phyloP scores from a whole-genome alignment of 1,140 invertebrate species.

The Drosophila melanica region DNA sequence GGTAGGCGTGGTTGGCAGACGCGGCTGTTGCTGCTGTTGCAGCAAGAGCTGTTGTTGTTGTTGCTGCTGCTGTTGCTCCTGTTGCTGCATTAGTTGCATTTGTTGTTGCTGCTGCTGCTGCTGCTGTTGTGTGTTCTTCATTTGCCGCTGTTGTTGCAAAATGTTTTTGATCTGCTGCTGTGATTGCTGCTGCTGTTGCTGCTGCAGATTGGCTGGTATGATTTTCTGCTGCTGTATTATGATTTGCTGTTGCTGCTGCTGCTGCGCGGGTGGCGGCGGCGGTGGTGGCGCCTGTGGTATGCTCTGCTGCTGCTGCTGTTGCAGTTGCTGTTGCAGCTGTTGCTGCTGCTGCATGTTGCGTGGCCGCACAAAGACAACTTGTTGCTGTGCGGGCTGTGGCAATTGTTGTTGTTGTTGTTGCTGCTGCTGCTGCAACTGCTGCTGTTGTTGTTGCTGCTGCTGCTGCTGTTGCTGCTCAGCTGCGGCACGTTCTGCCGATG shows the following conservation, averaged over 20 bases:
- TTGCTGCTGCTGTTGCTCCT: constrained; percentile 47
- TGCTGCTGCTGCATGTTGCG: constrained; percentile 51
- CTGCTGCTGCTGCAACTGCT: constrained; percentile 44
- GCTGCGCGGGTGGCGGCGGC: constrained; percentile 37
- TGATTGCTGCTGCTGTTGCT: constrained; percentile 59
- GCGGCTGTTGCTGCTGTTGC: constrained; percentile 45
- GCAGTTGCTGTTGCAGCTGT: constrained; percentile 55
- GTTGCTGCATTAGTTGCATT: constrained; percentile 45
- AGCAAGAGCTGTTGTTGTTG: constrained; percentile 43
- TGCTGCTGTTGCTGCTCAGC: constrained; percentile 38
- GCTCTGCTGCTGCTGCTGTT: constrained; percentile 43
- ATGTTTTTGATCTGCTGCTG: constrained; percentile 71
- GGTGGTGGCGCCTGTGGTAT: constrained; percentile 43
- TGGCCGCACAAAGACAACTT: constrained; percentile 72
- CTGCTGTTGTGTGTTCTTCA: constrained; percentile 61
- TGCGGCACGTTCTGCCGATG: constrained; percentile 60
- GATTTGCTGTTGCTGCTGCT: constrained; percentile 61
- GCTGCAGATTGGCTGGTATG: constrained; percentile 62
- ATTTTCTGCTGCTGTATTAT: constrained; percentile 73
- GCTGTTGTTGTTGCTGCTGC: constrained; percentile 45
- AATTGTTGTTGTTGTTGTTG: constrained; percentile 65
- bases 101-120: constrained; percentile 76
- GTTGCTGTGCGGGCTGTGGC: constrained; percentile 69
- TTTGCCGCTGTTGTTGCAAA: constrained; percentile 67
- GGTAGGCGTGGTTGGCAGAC: constrained; percentile 62